Percentiles rank a stretch among this genome's conserved stretches.
These are phyloP conservation scores for Potamarius usumacintae DNA, from an alignment of 2,113 vertebrate species.

Conservation along the genomic window DNA sequence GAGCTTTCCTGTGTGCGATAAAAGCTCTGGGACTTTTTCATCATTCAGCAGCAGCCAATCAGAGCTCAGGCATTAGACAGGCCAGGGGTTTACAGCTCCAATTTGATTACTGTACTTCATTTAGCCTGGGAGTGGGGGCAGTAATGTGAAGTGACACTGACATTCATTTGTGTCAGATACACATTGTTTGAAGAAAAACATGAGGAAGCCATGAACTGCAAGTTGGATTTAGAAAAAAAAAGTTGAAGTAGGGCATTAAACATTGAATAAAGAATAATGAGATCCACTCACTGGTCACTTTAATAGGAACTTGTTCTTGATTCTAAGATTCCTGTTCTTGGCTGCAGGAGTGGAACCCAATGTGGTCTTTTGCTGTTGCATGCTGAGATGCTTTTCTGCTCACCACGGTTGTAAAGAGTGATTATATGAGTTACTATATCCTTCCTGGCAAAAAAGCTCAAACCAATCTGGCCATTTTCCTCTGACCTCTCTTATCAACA, in stretches of 20 bases:
- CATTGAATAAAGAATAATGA: not conserved
- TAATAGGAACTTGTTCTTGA: too few relatives aligned
- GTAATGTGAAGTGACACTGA: conserved; percentile 25
- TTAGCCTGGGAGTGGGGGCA: conserved; percentile 31
- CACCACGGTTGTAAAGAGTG: too few relatives aligned
- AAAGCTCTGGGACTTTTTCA: not conserved
- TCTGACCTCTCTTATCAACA: too few relatives aligned
- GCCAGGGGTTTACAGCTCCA: conserved; percentile 36
- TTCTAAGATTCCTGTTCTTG: too few relatives aligned
- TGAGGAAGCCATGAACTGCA: not conserved
- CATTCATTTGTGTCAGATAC: not conserved
- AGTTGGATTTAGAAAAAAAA: not conserved
- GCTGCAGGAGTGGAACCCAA: too few relatives aligned
- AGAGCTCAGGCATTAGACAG: conserved; percentile 23
- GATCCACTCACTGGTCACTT: too few relatives aligned
- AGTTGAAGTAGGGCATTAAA: not conserved
- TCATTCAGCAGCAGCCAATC: conserved; percentile 11
- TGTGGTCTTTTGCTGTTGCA: too few relatives aligned
- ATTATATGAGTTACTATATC: too few relatives aligned
- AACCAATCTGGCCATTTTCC: too few relatives aligned
- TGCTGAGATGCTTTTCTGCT: too few relatives aligned
- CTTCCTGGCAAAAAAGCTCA: too few relatives aligned
- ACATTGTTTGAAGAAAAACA: not conserved
- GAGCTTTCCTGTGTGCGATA: conserved; percentile 17
- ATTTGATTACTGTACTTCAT: conserved; percentile 54